These are phyloP conservation scores for Tenebrio molitor DNA, from an alignment of 1,140 invertebrate genomes.

Conservation along the genomic window DNA sequence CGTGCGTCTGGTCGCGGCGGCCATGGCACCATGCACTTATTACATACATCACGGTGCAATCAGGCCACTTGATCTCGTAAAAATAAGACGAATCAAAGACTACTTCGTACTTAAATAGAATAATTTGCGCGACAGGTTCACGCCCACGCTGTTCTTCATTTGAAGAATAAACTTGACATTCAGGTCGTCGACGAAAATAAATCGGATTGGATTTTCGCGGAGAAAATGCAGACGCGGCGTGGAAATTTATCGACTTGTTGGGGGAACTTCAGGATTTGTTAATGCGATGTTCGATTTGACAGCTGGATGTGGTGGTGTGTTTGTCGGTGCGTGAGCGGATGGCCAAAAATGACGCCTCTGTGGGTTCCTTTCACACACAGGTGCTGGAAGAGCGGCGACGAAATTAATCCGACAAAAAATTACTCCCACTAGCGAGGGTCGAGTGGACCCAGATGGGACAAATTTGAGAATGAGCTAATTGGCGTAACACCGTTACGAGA, in stretches of 20 bases:
- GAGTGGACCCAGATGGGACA: not conserved
- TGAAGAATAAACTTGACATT: constrained; percentile 37
- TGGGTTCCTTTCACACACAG: constrained; percentile 5
- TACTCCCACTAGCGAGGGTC: not conserved
- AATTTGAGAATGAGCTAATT: no score
- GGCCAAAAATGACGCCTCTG: constrained; percentile 26
- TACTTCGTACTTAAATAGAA: constrained; percentile 14
- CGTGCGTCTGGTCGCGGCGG: constrained; percentile 48
- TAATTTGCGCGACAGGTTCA: constrained; percentile 23
- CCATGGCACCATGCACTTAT: constrained; percentile 56
- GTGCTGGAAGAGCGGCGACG: constrained; percentile 24
- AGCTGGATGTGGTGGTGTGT: no score
- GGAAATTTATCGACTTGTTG: not conserved
- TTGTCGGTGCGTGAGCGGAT: constrained; percentile 33
- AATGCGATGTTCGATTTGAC: no score
- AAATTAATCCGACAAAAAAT: constrained; percentile 14
- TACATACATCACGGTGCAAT: constrained; percentile 50
- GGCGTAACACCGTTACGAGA: no score
- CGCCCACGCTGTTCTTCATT: constrained; percentile 19
- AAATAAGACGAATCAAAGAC: constrained; percentile 30
- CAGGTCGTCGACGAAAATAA: constrained; percentile 21
- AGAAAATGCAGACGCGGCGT: constrained; percentile 12
- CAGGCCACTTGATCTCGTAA: constrained; percentile 34
- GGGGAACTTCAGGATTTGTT: no score
- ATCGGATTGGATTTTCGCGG: not conserved